Conservation (phyloP, 2,113 vertebrate genomes). For the Microcebus ravelobensis region DNA sequence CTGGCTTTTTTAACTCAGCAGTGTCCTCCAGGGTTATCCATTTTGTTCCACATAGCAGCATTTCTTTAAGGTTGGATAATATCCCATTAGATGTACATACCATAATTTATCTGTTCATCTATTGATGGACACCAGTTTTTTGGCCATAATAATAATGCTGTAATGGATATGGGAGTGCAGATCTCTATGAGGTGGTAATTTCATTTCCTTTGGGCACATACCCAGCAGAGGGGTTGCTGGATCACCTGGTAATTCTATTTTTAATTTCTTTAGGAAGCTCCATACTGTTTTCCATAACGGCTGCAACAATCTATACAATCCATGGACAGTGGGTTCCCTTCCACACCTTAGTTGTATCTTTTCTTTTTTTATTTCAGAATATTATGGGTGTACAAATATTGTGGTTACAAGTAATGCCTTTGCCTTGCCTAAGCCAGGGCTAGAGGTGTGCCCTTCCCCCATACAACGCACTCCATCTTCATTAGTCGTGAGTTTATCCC, state of each 20-base stretch:
- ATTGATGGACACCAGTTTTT: background rate
- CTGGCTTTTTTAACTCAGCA: background rate
- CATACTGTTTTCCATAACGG: background rate
- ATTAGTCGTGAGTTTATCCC: too few species aligned
- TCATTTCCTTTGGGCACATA: background rate
- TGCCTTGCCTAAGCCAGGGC: too few species aligned
- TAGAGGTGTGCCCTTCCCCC: too few species aligned
- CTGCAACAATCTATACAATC: background rate
- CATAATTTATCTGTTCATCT: background rate
- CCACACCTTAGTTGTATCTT: background rate
- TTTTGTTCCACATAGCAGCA: background rate
- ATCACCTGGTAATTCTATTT: background rate
- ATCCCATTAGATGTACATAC: background rate
- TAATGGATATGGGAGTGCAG: too few species aligned
- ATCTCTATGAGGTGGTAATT: background rate
- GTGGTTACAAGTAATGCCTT: too few species aligned
- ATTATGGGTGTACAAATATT: too few species aligned
- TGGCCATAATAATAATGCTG: background rate
- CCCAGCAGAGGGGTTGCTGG: background rate
- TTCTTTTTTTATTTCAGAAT: too few species aligned
- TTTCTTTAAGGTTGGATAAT: background rate
- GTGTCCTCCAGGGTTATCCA: background rate
- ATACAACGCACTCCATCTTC: too few species aligned
- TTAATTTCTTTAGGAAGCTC: background rate
- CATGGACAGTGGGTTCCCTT: background rate